Base-by-base conservation (phyloP, 2,797 vertebrate genomes). In the Gephyroberyx darwinii region DNA sequence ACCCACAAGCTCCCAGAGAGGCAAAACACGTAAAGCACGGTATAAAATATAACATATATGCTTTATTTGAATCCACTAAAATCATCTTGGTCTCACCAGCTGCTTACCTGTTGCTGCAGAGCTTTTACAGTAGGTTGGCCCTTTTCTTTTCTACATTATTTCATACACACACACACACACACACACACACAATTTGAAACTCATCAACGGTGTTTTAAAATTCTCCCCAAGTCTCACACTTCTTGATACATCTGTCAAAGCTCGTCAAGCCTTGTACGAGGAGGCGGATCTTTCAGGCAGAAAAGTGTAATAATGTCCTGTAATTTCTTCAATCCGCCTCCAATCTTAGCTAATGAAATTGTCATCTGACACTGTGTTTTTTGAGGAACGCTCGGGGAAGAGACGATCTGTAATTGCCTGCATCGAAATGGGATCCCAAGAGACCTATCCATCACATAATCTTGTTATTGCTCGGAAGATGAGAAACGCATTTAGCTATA, bases 341-440 rank as follows among this genome's bases (percentile, higher is more conserved):
- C 88, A 88, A 93, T 93, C 91, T 91, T 82, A 80, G 84, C 91
- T 92, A 93, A 95, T 93, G 87, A 93, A 94, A 93, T 90, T 90
- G 90, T 92, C 88, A 90, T 89, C 88, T 84, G 88, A 93, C 87
- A 88, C 81, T 41, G 75, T 72, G 74, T 84, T 84, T 71, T 89
- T 86, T 81, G 82, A 87, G 85, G 69, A 68, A 81, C 63, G 61
- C 76, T 66, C 33, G 69, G 66, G 77, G 83, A 91, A 86, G 83
- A 83, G 84, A 86, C 83, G 73, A 66, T 83, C 69, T 83, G 84
- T 92, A 92, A 92, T 92, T 91, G 90, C 84, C 77, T 84, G 86
- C 84, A 84, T 78, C 66, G 74, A 86, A 83, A 73, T 53, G 57
- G 47, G 65, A 75, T 86, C 93, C 88, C 89, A 53, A 64, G 86